Evolutionary conservation across 2,888 invertebrate species (phyloP).

Genomic region (Gastracanthus pulcherrimus): DNA sequence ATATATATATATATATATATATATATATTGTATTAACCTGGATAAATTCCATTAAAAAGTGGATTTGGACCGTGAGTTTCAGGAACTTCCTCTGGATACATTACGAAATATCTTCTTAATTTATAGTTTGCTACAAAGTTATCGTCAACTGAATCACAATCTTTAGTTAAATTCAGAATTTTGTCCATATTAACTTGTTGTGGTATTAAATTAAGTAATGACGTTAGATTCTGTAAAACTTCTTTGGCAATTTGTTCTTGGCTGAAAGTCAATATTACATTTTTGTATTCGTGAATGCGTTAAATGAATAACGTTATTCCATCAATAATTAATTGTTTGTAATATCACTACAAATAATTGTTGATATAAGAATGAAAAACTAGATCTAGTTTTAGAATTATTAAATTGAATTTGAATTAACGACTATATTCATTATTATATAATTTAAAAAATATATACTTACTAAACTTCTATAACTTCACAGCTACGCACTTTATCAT

Average conservation of each 20-base stretch:
- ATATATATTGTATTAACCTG: too few relatives aligned
- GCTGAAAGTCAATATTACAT: conserved; percentile 77
- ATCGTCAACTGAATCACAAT: conserved; percentile 85
- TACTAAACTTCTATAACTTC: conserved; percentile 92
- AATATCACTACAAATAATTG: background rate
- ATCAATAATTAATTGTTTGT: background rate
- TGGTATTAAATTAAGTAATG: conserved; percentile 81
- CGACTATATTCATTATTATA: too few relatives aligned
- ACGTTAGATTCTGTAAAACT: conserved; percentile 81
- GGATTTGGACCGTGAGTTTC: background rate
- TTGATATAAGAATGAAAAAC: background rate
- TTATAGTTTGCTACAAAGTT: background rate
- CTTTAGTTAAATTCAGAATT: conserved; percentile 89
- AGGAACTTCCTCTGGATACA: conserved; percentile 7
- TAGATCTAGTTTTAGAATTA: background rate
- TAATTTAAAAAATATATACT: conserved; percentile 79
- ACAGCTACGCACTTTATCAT: conserved; percentile 86
- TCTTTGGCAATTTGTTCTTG: conserved; percentile 84
- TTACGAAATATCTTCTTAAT: conserved; percentile 34
- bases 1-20: too few relatives aligned
- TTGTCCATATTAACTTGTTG: conserved; percentile 84
- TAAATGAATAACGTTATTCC: too few relatives aligned
- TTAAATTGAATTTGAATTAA: too few relatives aligned
- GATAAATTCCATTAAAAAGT: conserved; percentile 6
- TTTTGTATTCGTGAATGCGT: too few relatives aligned